Evolutionary conservation across 2,113 vertebrate genomes (phyloP).

Genomic region (Tauraco erythrolophus): DNA sequence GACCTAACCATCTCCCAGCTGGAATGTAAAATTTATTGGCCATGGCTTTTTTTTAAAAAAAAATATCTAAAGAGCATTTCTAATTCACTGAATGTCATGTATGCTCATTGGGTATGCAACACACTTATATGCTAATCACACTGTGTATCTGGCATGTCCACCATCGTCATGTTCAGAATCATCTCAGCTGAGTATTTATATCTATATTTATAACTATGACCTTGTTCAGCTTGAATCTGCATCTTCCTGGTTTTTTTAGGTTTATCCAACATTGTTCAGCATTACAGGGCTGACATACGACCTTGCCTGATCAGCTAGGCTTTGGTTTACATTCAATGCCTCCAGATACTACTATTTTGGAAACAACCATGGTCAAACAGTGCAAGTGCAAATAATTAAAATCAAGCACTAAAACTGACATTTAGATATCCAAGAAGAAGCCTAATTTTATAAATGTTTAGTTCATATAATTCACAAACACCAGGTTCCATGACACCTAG

Average conservation of each 20-base stretch:
- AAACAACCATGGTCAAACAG: neutral
- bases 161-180: fast-evolving
- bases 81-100: neutral
- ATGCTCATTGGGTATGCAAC: neutral
- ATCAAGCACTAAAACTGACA: neutral
- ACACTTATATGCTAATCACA: neutral
- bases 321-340: neutral
- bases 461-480: neutral
- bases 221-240: neutral
- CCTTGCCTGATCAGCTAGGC: neutral
- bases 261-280: neutral
- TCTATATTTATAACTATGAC: neutral
- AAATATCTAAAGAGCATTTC: neutral
- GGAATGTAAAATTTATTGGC: neutral
- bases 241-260: neutral
- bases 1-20: neutral
- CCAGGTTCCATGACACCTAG: neutral
- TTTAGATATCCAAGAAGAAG: neutral
- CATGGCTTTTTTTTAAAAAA: neutral
- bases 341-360: neutral
- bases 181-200: neutral
- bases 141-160: neutral
- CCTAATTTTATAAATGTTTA: neutral
- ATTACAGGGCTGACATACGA: too few species aligned
- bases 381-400: neutral